A percentile compares a stretch with the other conserved stretches of the same genome.
Conservation (phyloP, 2,797 vertebrate species). For the Gymnothorax javanicus region DNA sequence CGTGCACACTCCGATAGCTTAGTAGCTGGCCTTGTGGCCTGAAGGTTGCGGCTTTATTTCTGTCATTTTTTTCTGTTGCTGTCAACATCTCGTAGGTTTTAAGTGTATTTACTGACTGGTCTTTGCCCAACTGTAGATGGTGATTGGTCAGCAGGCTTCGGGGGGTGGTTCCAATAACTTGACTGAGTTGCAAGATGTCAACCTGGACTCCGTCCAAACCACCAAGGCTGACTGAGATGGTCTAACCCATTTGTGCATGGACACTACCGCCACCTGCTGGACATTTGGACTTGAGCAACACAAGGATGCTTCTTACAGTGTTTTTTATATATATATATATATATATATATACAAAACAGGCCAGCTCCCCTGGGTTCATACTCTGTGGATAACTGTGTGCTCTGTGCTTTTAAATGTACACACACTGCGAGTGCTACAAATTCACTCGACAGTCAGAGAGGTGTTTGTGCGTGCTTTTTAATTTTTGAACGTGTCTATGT, state of each 20-base stretch:
- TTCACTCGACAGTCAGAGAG: conserved; percentile 92
- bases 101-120: background rate
- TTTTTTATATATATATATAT: conserved; percentile 63
- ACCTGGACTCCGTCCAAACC: conserved; percentile 86
- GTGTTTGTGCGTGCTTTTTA: conserved; percentile 63
- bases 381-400: conserved; percentile 41
- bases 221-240: conserved; percentile 85
- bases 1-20: no score
- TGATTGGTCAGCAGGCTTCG: conserved; percentile 94
- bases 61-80: background rate
- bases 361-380: conserved; percentile 56
- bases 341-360: conserved; percentile 54
- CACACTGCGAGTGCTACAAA: conserved; percentile 66
- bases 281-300: conserved; percentile 77
- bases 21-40: no score
- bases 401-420: conserved; percentile 40
- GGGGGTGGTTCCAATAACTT: conserved; percentile 86
- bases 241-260: conserved; percentile 40
- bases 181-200: conserved; percentile 96
- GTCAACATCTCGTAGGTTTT: background rate
- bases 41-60: background rate
- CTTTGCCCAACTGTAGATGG: conserved; percentile 79
- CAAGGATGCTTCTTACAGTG: conserved; percentile 91
- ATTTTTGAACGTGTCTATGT: conserved; percentile 53
- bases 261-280: conserved; percentile 34